Conservation (phyloP, 2,113 vertebrate species). For the Caloenas nicobarica region DNA sequence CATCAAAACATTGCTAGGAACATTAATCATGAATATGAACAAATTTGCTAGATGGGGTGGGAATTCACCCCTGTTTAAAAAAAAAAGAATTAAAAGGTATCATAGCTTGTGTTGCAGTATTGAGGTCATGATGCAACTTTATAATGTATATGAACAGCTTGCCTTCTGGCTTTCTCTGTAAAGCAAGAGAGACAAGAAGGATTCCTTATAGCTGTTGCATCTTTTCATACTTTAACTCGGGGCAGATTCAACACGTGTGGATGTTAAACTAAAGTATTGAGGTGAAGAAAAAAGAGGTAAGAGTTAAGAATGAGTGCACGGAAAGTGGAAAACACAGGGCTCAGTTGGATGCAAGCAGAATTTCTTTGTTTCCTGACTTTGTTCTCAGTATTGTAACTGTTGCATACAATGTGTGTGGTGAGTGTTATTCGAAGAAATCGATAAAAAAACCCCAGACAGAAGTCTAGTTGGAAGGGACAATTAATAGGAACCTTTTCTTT, state of each 20-base stretch:
- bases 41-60: not conserved
- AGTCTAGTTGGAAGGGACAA: not conserved
- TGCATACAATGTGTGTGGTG: not conserved
- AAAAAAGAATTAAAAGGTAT: not conserved
- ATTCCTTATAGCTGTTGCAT: not conserved
- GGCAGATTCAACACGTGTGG: not conserved
- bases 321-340: not conserved
- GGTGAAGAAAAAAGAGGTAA: not conserved
- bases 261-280: not conserved
- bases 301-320: not conserved
- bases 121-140: not conserved
- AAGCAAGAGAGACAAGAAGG: not conserved
- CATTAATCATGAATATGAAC: not conserved
- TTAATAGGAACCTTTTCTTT: not conserved
- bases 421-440: not conserved
- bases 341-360: not conserved
- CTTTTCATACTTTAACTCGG: not conserved
- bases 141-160: not conserved
- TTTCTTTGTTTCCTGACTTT: not conserved
- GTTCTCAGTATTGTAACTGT: not conserved
- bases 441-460: not conserved
- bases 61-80: not conserved
- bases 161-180: not conserved
- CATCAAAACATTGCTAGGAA: not conserved
- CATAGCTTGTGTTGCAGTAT: not conserved